phyloP scores from a whole-genome alignment of 1,140 invertebrate species.

The Drosophila funebris region DNA sequence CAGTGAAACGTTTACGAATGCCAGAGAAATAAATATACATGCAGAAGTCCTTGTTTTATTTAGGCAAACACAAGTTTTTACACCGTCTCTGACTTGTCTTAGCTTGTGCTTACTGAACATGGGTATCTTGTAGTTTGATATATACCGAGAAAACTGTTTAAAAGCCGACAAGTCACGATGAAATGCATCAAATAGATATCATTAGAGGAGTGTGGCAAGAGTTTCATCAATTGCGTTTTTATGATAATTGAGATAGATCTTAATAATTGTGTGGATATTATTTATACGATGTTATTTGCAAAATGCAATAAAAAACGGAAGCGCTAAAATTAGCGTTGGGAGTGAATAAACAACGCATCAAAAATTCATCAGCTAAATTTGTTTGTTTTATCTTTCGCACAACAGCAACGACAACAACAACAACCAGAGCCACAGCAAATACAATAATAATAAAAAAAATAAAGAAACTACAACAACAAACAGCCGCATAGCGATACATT shows the following conservation, averaged over 20 bases:
- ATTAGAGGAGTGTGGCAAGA: neutral
- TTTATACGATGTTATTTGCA: neutral
- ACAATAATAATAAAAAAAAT: constrained; percentile 5
- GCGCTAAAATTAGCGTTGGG: constrained; percentile 48
- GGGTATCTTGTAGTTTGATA: too few species aligned
- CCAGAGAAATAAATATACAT: neutral
- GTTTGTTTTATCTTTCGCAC: constrained; percentile 33
- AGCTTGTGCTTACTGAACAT: too few species aligned
- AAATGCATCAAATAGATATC: neutral
- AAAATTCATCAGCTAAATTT: constrained; percentile 61
- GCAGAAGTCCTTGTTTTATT: too few species aligned
- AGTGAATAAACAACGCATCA: constrained; percentile 46
- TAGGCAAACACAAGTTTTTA: too few species aligned
- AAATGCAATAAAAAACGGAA: constrained; percentile 49
- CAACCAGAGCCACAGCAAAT: neutral
- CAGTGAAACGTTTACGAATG: neutral
- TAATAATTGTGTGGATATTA: neutral
- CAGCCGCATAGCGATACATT: constrained; percentile 37
- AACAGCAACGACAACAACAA: neutral
- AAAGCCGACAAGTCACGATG: neutral
- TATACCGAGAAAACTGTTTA: neutral
- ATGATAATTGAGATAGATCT: neutral
- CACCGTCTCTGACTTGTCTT: too few species aligned
- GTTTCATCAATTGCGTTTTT: neutral
- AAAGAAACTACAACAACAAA: constrained; percentile 12